Conservation (phyloP, 1,140 invertebrate species). For the Aethina tumida region DNA sequence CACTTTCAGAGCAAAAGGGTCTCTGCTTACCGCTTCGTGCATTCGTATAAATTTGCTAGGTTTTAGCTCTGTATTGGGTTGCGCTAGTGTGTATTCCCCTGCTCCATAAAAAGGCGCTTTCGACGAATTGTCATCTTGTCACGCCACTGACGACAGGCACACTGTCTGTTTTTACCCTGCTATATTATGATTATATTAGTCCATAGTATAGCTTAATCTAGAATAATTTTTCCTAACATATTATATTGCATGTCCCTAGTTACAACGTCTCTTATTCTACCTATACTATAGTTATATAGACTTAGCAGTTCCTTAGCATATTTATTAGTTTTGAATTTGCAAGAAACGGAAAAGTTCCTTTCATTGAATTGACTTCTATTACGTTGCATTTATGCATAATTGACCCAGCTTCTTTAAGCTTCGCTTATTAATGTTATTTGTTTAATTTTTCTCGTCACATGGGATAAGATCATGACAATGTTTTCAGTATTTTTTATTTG, state of each 20-base stretch:
- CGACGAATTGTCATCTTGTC: no score
- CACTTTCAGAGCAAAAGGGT: slow-evolving; percentile 31
- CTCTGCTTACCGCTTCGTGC: slow-evolving; percentile 32
- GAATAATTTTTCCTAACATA: slow-evolving; percentile 33
- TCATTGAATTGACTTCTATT: slow-evolving; percentile 3
- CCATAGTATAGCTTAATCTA: slow-evolving; percentile 32
- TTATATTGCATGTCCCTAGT: slow-evolving; percentile 34
- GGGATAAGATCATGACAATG: slow-evolving; percentile 27
- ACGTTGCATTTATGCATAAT: neutral
- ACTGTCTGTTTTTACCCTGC: slow-evolving; percentile 16
- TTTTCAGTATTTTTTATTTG: slow-evolving; percentile 17
- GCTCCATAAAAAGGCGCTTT: no score
- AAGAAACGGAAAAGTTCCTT: slow-evolving; percentile 3
- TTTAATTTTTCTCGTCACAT: slow-evolving; percentile 13
- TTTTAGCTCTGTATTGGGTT: slow-evolving; percentile 32
- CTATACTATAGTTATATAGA: slow-evolving; percentile 31
- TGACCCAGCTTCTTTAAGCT: neutral
- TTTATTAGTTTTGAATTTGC: slow-evolving; percentile 13
- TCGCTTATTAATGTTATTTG: slow-evolving; percentile 12
- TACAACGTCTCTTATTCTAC: slow-evolving; percentile 29
- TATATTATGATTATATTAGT: slow-evolving; percentile 32
- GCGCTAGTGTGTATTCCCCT: slow-evolving; percentile 14
- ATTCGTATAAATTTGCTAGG: slow-evolving; percentile 27
- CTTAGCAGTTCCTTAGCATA: slow-evolving; percentile 27
- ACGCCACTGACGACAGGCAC: neutral